phyloP scores from a whole-genome alignment of 2,113 vertebrate genomes.

The Paraplagusia blochii region DNA sequence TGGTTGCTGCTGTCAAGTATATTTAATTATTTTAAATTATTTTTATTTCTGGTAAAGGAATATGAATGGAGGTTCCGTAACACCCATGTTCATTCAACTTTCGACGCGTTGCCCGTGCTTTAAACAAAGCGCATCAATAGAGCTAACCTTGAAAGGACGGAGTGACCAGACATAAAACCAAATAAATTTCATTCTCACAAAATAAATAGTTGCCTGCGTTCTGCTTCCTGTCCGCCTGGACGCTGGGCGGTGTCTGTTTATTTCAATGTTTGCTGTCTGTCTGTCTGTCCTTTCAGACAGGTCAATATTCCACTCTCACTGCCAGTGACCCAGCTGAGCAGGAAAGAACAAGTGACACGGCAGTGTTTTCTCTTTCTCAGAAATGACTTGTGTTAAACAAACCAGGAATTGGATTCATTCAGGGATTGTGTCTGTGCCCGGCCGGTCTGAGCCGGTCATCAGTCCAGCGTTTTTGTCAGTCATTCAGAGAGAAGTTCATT shows the following conservation, averaged over 20 bases:
- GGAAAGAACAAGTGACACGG: background rate
- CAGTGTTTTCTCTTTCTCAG: background rate
- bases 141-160: constrained; percentile 23
- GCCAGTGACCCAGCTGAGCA: constrained; percentile 27
- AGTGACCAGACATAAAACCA: constrained; percentile 33
- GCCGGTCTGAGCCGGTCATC: too few species aligned
- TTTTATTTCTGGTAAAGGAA: too few species aligned
- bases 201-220: constrained; percentile 28
- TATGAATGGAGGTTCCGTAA: too few species aligned
- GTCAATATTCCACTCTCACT: constrained; percentile 41
- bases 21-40: too few species aligned
- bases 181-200: constrained; percentile 35
- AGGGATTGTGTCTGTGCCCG: background rate
- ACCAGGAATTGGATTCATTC: background rate
- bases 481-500: too few species aligned
- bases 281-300: constrained; percentile 53
- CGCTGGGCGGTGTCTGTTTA: constrained; percentile 14
- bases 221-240: constrained; percentile 21
- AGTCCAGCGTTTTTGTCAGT: too few species aligned
- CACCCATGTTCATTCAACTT: too few species aligned
- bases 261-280: constrained; percentile 57
- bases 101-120: too few species aligned
- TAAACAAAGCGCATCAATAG: background rate
- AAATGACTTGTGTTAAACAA: background rate
- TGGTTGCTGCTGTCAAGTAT: too few species aligned